Conservation (phyloP, 2,797 vertebrate genomes). For the Peromyscus aztecus region DNA sequence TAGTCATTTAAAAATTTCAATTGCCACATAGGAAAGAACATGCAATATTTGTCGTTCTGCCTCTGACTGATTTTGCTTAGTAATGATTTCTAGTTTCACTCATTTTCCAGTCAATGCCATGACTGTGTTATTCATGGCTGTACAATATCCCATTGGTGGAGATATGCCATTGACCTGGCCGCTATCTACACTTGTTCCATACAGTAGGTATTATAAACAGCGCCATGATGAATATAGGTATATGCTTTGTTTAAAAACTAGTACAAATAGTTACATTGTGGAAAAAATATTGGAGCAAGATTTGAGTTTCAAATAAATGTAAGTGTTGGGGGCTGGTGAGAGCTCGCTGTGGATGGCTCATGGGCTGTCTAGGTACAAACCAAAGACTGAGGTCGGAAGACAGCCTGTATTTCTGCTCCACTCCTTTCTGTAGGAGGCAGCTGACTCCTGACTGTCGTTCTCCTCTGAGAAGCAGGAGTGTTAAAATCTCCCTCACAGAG, state of each 20-base stretch:
- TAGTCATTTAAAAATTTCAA: background rate
- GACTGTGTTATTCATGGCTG: background rate
- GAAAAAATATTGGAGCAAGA: background rate
- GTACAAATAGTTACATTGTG: background rate
- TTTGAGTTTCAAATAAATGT: background rate
- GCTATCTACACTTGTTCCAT: background rate
- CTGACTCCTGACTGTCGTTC: background rate
- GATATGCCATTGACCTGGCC: background rate
- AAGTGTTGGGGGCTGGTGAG: no score
- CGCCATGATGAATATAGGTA: background rate
- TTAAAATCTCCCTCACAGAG: background rate
- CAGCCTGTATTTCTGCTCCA: background rate
- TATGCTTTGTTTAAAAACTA: background rate
- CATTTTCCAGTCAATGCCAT: background rate
- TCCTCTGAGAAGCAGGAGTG: background rate
- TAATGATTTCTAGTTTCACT: background rate
- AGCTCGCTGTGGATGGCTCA: accelerated
- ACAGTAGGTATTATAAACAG: background rate
- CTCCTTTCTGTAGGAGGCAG: background rate
- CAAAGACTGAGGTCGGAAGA: background rate
- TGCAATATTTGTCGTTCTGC: background rate
- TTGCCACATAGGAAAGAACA: background rate
- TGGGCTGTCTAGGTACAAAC: accelerated
- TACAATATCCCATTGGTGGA: background rate
- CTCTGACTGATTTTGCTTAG: background rate